phyloP scores from a whole-genome alignment of 37 sponge, comb jelly and placozoan species.

The Ianthella basta region DNA sequence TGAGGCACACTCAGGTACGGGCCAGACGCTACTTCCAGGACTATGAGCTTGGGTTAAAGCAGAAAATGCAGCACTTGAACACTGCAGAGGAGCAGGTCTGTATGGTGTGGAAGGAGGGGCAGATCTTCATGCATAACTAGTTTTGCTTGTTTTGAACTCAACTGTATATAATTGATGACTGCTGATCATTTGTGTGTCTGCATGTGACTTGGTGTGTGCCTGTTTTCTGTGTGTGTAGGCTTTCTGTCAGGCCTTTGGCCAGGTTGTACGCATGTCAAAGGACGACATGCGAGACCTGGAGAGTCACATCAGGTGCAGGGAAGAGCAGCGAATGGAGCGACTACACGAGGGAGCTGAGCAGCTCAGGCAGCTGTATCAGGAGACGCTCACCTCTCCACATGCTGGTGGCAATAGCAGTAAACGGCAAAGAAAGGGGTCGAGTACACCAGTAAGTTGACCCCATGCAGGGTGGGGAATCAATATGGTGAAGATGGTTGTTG shows the following conservation, averaged over 20 bases:
- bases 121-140: no score
- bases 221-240: not conserved
- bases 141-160: not conserved
- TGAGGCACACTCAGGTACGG: constrained; percentile 30
- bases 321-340: not conserved
- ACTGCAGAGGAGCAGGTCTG: constrained; percentile 70
- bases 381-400: not conserved
- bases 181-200: no score
- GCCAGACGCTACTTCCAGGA: constrained; percentile 69
- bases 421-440: no score
- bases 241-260: not conserved
- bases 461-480: no score
- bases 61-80: constrained; percentile 64
- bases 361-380: not conserved
- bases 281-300: constrained; percentile 8
- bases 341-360: not conserved
- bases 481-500: no score
- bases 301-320: not conserved
- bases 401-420: not conserved
- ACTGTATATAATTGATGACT: no score
- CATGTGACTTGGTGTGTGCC: no score
- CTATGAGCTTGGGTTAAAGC: constrained; percentile 65
- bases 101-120: not conserved
- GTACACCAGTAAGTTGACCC: no score
- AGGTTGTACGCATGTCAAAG: not conserved